Evolutionary conservation across 2,113 vertebrate species (phyloP).

Genomic region (Plecturocebus donacophilus): DNA sequence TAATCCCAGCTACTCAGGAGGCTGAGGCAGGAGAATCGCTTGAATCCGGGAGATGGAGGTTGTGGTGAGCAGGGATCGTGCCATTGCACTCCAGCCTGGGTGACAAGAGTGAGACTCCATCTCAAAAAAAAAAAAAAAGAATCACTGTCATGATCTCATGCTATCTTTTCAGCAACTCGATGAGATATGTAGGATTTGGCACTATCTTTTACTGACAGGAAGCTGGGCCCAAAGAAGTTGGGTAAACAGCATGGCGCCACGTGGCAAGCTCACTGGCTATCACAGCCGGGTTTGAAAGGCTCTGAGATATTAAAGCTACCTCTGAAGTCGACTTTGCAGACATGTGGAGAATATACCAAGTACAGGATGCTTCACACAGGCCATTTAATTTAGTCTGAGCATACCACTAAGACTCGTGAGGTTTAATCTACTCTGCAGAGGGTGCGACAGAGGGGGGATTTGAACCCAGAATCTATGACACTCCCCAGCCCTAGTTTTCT

Average conservation of each 20-base stretch:
- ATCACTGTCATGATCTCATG: not conserved
- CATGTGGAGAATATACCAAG: not conserved
- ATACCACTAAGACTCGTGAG: not conserved
- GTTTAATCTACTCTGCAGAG: not conserved
- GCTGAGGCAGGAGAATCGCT: too few species aligned
- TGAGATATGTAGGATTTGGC: not conserved
- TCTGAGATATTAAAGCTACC: not conserved
- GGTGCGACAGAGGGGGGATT: not conserved
- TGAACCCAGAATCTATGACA: not conserved
- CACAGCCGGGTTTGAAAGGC: constrained; percentile 6
- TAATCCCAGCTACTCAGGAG: too few species aligned
- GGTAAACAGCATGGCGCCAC: not conserved
- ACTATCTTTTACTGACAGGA: not conserved
- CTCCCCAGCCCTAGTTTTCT: not conserved
- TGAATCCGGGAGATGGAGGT: too few species aligned
- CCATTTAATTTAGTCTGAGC: constrained; percentile 10
- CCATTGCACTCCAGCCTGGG: too few species aligned
- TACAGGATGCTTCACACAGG: not conserved
- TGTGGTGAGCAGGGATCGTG: too few species aligned
- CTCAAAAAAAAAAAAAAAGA: not conserved
- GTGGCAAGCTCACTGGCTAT: not conserved
- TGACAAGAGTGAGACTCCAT: too few species aligned
- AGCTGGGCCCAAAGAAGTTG: not conserved
- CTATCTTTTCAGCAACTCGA: not conserved
- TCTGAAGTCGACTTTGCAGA: constrained; percentile 23